Evolutionary conservation across 2,797 vertebrate genomes (phyloP).

Genomic region (Muscicapa comitata): DNA sequence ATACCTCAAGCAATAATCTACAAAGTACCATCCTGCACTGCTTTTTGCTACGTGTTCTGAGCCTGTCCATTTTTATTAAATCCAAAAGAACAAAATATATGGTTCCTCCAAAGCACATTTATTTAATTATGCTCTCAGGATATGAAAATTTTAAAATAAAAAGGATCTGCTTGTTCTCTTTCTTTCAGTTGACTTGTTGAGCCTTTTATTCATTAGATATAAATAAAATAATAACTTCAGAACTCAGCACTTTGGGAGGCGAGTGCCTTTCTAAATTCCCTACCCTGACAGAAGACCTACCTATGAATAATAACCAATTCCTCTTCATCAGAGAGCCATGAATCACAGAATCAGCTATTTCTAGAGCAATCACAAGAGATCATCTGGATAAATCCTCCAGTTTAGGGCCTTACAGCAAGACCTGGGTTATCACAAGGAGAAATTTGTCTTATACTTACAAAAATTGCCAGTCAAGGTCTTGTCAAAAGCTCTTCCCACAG

Average conservation of each 20-base stretch:
- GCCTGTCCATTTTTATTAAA: not conserved
- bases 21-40: not conserved
- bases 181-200: not conserved
- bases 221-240: not conserved
- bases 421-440: not conserved
- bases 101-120: not conserved
- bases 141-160: not conserved
- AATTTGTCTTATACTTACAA: not conserved
- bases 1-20: not conserved
- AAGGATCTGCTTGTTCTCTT: not conserved
- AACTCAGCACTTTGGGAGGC: not conserved
- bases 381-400: not conserved
- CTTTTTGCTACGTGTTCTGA: not conserved
- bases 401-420: not conserved
- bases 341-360: not conserved
- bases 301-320: not conserved
- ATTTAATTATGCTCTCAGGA: not conserved
- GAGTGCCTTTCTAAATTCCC: not conserved
- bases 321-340: not conserved
- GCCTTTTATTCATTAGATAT: not conserved
- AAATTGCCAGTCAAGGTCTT: not conserved
- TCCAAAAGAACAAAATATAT: not conserved
- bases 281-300: not conserved
- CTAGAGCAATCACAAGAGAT: not conserved
- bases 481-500: not conserved